These are phyloP conservation scores for Xiphias gladius DNA, from an alignment of 2,113 vertebrate genomes.

Conservation along the genomic window DNA sequence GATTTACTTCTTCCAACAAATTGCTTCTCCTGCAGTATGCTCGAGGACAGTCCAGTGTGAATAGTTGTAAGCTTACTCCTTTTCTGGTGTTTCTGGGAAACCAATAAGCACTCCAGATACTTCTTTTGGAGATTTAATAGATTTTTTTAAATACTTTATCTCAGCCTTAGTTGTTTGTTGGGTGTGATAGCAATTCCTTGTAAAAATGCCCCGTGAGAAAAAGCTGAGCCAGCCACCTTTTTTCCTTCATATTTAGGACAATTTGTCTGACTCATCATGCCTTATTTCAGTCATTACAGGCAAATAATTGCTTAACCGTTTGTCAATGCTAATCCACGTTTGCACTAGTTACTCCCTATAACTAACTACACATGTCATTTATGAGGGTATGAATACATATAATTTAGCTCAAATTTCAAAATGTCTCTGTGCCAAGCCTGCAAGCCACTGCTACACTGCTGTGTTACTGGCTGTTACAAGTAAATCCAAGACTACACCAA, in stretches of 20 bases:
- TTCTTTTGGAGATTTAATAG: constrained; percentile 34
- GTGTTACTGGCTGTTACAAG: constrained; percentile 52
- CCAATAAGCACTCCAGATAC: constrained; percentile 31
- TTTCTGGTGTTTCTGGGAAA: constrained; percentile 50
- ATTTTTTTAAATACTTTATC: constrained; percentile 24
- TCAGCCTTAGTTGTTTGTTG: not conserved
- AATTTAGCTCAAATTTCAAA: constrained; percentile 68
- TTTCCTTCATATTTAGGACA: constrained; percentile 18
- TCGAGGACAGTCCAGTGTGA: constrained; percentile 51
- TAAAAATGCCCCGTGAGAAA: constrained; percentile 21
- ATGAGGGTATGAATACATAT: constrained; percentile 54
- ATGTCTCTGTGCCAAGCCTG: constrained; percentile 63
- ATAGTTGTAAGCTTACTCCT: constrained; percentile 35
- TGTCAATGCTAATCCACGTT: constrained; percentile 48
- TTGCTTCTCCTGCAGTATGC: constrained; percentile 66
- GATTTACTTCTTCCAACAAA: constrained; percentile 75
- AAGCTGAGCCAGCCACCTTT: not conserved
- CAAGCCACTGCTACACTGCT: constrained; percentile 41
- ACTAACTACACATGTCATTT: constrained; percentile 67
- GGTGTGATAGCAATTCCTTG: constrained; percentile 9
- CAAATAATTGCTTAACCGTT: constrained; percentile 41
- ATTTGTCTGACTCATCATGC: constrained; percentile 40
- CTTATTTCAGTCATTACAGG: constrained; percentile 45
- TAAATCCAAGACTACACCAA: constrained; percentile 55
- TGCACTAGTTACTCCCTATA: constrained; percentile 35